Base-by-base conservation (phyloP, 2,113 vertebrate species). In the Podilymbus podiceps region DNA sequence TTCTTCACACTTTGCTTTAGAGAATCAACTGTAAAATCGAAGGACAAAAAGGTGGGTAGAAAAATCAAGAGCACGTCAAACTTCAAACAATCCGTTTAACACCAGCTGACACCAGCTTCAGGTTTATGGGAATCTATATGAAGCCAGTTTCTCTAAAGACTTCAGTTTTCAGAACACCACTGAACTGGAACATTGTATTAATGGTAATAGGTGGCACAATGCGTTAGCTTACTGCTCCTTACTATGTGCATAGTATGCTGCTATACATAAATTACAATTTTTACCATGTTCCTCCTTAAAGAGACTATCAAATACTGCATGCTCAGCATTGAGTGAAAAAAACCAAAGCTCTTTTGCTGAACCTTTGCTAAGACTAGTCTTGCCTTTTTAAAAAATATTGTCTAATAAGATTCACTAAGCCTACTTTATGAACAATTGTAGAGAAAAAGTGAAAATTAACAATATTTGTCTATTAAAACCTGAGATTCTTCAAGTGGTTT, bases 221-320 rank as follows among this genome's bases (percentile, higher is more conserved):
- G 0, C 53, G n/a, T 46, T 35, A 63, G 10, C 24, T 66, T 30
- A 42, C 63, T 42, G 35, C 77, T 92, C 66, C 78, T 81, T 58
- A 84, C 83, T 40, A 28, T 38, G 49, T 16, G 33, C 55, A 76
- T 8, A 74, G 46, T 64, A 63, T 49, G 73, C 44, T 82, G 66
- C 53, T 56, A 55, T 44, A 82, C 50, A 66, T 35, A 94, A 75
- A 55, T 66, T 78, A 66, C 89, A 96, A 95, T 92, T 95, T 95
- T 93, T 92, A 97, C 55, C 53, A 44, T 24, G 69, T 12, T 84
- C 60, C 77, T 93, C 73, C 72, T 72, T 33, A 30, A 49, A 90
- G 35, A 71, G 13, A 44, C 77, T 88, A 95, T 91, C 66, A 5
- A 68, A 95, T 91, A 56, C 53, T 49, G 66, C 91, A 82, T 12